Evolutionary conservation across 2,888 invertebrate genomes (phyloP).

Genomic region (Elaeidobius kamerunicus): DNA sequence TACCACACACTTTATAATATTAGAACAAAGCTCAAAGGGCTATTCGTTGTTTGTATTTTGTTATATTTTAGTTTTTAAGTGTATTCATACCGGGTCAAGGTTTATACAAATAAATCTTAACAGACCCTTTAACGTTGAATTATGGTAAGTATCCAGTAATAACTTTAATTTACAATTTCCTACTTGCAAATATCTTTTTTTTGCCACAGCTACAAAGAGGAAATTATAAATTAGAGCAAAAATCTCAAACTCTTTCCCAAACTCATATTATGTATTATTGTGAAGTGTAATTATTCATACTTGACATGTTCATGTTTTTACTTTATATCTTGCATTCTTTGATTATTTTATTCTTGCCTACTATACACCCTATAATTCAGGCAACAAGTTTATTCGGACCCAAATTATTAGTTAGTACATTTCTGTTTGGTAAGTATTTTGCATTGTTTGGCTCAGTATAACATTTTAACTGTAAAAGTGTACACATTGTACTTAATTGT

Average conservation of each 20-base stretch:
- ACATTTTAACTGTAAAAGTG: conserved; percentile 35
- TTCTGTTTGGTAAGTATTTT: conserved; percentile 14
- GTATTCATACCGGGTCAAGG: conserved; percentile 6
- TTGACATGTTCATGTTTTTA: conserved; percentile 22
- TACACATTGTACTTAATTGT: conserved; percentile 9
- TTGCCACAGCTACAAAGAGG: not conserved
- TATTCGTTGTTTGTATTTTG: conserved; percentile 17
- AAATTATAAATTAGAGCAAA: conserved; percentile 9
- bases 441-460: conserved; percentile 31
- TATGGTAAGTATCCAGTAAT: not conserved
- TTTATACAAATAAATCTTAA: conserved; percentile 26
- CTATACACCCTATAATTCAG: not conserved
- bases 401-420: too few species aligned
- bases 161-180: conserved; percentile 7
- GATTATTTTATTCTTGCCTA: conserved; percentile 14
- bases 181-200: not conserved
- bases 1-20: not conserved
- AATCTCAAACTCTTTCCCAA: conserved; percentile 16
- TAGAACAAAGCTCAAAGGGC: conserved; percentile 5
- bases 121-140: not conserved
- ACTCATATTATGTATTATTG: conserved; percentile 19
- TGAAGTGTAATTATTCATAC: conserved; percentile 17
- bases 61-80: conserved; percentile 16
- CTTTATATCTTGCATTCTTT: not conserved
- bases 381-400: not conserved